phyloP scores from a whole-genome alignment of 53 echinoderm and acorn worm genomes.

The Apostichopus leukothele region DNA sequence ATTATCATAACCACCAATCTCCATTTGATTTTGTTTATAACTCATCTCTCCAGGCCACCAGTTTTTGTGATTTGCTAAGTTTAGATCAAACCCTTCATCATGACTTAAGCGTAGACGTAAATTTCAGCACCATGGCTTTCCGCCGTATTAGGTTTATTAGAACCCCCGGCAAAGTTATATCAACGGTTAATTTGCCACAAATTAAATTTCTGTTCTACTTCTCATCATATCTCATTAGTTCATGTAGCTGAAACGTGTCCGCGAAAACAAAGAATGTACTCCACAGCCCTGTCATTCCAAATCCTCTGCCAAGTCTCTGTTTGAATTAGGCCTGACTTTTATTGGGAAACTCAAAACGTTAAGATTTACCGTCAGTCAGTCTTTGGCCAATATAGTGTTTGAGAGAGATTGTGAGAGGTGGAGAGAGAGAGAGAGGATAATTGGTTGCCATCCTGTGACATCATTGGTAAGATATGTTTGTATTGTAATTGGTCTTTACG shows the following conservation, averaged over 20 bases:
- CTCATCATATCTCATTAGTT: conserved; percentile 34
- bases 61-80: conserved; percentile 16
- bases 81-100: conserved; percentile 15
- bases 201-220: conserved; percentile 34
- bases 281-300: conserved; percentile 5
- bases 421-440: too few relatives aligned
- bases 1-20: conserved; percentile 19
- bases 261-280: conserved; percentile 32
- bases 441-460: too few relatives aligned
- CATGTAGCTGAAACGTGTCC: conserved; percentile 35
- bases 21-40: conserved; percentile 20
- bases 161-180: background rate
- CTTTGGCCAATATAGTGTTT: too few relatives aligned
- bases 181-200: conserved; percentile 37
- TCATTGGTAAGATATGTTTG: too few relatives aligned
- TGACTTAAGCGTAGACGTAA: conserved; percentile 5
- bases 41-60: conserved; percentile 4
- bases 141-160: conserved; percentile 18
- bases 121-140: conserved; percentile 6
- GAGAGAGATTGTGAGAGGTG: too few relatives aligned
- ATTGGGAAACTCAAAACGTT: conserved; percentile 10
- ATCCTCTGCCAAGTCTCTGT: conserved; percentile 18
- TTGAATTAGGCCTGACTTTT: conserved; percentile 35
- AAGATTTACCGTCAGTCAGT: conserved; percentile 23
- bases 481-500: too few relatives aligned